Evolutionary conservation across 2,888 invertebrate species (phyloP).

Genomic region (Lepetodrilus schrolli): DNA sequence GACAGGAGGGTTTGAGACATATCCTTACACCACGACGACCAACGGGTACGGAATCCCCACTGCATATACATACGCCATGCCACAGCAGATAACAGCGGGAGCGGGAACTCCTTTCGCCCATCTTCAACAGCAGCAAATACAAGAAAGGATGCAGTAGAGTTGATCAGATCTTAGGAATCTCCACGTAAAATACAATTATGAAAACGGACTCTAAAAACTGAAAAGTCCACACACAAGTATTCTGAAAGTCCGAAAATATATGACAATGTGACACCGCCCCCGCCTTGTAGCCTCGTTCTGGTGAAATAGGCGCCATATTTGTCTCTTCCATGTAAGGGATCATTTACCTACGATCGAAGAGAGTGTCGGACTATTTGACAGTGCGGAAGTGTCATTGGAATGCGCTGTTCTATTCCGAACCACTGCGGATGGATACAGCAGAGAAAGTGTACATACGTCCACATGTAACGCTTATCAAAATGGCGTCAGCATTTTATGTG

Average conservation of each 20-base stretch:
- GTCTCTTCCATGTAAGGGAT: constrained; percentile 21
- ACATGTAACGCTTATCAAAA: constrained; percentile 29
- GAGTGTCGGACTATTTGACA: constrained; percentile 17
- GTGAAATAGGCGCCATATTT: not conserved
- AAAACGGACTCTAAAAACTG: constrained; percentile 27
- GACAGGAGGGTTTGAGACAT: constrained; percentile 52
- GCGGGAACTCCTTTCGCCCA: constrained; percentile 55
- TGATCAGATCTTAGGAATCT: not conserved
- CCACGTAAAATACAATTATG: constrained; percentile 13
- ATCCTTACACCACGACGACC: constrained; percentile 63
- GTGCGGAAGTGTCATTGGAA: constrained; percentile 25
- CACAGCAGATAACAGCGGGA: constrained; percentile 61
- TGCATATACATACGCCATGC: constrained; percentile 65
- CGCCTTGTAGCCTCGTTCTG: not conserved
- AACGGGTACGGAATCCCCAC: constrained; percentile 57
- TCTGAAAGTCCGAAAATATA: constrained; percentile 3
- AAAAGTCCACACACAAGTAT: constrained; percentile 6
- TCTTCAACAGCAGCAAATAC: constrained; percentile 67
- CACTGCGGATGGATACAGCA: constrained; percentile 15
- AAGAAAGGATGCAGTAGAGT: constrained; percentile 65
- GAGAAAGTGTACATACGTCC: constrained; percentile 30
- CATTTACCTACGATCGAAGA: not conserved
- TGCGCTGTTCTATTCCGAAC: constrained; percentile 5
- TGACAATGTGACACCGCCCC: constrained; percentile 16
- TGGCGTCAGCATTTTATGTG: constrained; percentile 31